These are phyloP conservation scores for Choloepus hoffmanni DNA, from an alignment of 2,113 vertebrate species.

Conservation along the genomic window DNA sequence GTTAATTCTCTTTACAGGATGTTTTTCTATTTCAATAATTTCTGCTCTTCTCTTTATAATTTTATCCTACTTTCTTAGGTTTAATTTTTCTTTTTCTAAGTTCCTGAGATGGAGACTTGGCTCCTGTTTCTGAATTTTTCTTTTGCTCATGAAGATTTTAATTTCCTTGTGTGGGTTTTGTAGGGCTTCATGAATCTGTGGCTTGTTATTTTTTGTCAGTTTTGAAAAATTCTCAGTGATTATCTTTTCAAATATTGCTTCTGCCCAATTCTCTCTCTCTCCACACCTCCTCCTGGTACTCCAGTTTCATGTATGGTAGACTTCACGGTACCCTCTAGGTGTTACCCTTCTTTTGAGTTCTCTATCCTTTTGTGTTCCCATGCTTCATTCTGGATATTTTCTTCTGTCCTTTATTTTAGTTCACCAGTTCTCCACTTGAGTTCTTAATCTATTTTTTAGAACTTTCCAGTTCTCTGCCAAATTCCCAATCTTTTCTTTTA, in stretches of 20 bases:
- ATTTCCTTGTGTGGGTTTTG: neutral
- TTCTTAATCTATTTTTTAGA: neutral
- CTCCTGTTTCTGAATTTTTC: neutral
- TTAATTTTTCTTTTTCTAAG: neutral
- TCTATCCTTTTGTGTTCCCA: neutral
- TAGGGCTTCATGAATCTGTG: neutral
- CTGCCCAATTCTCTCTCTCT: neutral
- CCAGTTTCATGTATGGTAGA: neutral
- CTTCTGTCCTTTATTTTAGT: neutral
- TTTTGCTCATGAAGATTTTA: neutral
- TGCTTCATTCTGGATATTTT: neutral
- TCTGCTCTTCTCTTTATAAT: neutral
- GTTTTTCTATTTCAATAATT: neutral
- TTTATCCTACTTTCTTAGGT: neutral
- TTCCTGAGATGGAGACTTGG: neutral
- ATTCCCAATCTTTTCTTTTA: neutral
- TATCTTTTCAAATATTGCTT: neutral
- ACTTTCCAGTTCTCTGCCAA: neutral
- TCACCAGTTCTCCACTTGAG: too few species aligned
- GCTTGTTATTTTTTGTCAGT: neutral
- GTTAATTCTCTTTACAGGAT: neutral
- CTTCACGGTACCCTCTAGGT: neutral
- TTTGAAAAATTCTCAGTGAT: neutral
- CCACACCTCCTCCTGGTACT: neutral
- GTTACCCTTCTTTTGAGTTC: neutral